phyloP scores from a whole-genome alignment of 1,140 invertebrate genomes.

The Antheraea pernyi region DNA sequence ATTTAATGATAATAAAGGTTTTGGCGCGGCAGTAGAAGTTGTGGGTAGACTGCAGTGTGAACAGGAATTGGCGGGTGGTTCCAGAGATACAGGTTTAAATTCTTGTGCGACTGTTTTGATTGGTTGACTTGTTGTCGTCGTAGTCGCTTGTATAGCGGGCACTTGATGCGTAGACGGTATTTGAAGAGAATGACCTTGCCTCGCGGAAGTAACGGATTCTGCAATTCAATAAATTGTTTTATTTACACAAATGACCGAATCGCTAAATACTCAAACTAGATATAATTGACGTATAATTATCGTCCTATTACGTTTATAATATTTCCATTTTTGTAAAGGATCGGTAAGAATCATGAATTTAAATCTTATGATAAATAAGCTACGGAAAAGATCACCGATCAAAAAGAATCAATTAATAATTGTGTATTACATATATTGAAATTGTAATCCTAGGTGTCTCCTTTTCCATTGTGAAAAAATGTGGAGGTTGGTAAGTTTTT shows the following conservation, averaged over 20 bases:
- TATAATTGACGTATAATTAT: slow-evolving; percentile 1
- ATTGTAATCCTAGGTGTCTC: too few species aligned
- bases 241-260: slow-evolving; percentile 1
- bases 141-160: slow-evolving; percentile 22
- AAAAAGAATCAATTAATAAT: too few species aligned
- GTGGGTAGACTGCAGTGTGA: slow-evolving; percentile 71
- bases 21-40: slow-evolving; percentile 48
- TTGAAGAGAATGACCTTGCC: slow-evolving; percentile 47
- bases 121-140: slow-evolving; percentile 18
- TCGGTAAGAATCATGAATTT: too few species aligned
- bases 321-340: background rate
- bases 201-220: slow-evolving; percentile 45
- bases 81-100: slow-evolving; percentile 15
- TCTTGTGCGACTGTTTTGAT: slow-evolving; percentile 15
- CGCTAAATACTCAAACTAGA: slow-evolving; percentile 1
- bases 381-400: too few species aligned
- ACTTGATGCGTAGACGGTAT: slow-evolving; percentile 36
- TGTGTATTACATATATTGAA: too few species aligned
- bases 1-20: slow-evolving; percentile 5
- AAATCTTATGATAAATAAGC: too few species aligned
- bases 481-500: too few species aligned
- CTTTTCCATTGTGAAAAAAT: too few species aligned
- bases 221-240: slow-evolving; percentile 22
- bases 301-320: background rate
- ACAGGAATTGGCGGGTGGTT: slow-evolving; percentile 54